A percentile compares a stretch with the other conserved stretches of the same genome.
Conservation (phyloP, 2,888 invertebrate species). For the Aphodius sticticus region DNA sequence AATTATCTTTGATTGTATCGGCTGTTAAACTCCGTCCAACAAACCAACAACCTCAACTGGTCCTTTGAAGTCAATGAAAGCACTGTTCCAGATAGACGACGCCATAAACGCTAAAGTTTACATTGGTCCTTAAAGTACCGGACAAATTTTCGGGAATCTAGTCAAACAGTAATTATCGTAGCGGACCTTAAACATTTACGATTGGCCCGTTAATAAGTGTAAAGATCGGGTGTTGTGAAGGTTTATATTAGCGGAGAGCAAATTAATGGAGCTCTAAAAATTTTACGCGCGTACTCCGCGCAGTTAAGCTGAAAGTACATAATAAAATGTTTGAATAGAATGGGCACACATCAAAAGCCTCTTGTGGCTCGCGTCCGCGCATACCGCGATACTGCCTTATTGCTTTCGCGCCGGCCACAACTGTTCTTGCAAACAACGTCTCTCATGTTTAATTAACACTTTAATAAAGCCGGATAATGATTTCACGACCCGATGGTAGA, state of each 20-base stretch:
- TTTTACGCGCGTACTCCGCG: conserved; percentile 33
- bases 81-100: neutral
- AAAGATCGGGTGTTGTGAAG: conserved; percentile 25
- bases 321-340: conserved; percentile 38
- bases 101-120: neutral
- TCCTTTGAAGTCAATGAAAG: neutral
- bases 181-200: conserved; percentile 12
- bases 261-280: conserved; percentile 38
- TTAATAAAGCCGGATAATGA: conserved; percentile 15
- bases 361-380: neutral
- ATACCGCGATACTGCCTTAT: neutral
- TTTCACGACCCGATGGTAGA: conserved; percentile 6
- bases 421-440: neutral
- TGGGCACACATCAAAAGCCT: conserved; percentile 33
- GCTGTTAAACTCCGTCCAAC: neutral
- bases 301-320: conserved; percentile 37
- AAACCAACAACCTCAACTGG: neutral
- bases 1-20: neutral
- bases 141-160: conserved; percentile 4
- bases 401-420: neutral
- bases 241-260: conserved; percentile 33
- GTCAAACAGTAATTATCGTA: conserved; percentile 1
- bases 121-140: neutral
- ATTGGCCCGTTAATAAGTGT: conserved; percentile 20
- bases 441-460: conserved; percentile 17